Evolutionary conservation across 2,113 vertebrate species (phyloP).

Genomic region (Smithornis capensis): DNA sequence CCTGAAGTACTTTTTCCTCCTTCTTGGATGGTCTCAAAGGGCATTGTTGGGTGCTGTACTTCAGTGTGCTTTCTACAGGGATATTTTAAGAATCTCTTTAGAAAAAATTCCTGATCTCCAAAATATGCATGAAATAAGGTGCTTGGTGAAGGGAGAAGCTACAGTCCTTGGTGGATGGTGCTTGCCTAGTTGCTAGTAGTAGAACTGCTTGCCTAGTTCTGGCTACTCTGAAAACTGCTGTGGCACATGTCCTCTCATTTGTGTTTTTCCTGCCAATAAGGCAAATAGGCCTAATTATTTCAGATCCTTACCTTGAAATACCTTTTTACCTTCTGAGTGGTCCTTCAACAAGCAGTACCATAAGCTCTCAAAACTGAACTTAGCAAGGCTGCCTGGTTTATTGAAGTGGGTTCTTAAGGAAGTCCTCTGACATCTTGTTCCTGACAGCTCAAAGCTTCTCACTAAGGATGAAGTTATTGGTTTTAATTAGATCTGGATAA

Average conservation of each 20-base stretch:
- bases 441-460: neutral
- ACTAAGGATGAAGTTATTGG: neutral
- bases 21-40: neutral
- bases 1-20: neutral
- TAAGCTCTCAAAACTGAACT: neutral
- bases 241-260: neutral
- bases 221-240: neutral
- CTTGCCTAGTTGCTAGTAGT: no score
- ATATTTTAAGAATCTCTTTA: neutral
- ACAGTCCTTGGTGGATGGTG: neutral
- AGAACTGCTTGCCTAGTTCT: neutral
- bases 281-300: neutral
- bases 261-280: neutral
- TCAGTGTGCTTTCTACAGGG: neutral
- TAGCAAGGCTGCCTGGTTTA: neutral
- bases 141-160: neutral
- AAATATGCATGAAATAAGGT: neutral
- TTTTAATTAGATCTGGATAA: constrained; percentile 5
- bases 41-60: neutral
- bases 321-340: neutral
- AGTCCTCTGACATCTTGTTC: neutral
- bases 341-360: neutral
- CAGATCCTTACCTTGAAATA: neutral
- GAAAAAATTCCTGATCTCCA: neutral
- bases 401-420: neutral